phyloP scores from a whole-genome alignment of 1,140 invertebrate species.

The Drosophila yakuba region DNA sequence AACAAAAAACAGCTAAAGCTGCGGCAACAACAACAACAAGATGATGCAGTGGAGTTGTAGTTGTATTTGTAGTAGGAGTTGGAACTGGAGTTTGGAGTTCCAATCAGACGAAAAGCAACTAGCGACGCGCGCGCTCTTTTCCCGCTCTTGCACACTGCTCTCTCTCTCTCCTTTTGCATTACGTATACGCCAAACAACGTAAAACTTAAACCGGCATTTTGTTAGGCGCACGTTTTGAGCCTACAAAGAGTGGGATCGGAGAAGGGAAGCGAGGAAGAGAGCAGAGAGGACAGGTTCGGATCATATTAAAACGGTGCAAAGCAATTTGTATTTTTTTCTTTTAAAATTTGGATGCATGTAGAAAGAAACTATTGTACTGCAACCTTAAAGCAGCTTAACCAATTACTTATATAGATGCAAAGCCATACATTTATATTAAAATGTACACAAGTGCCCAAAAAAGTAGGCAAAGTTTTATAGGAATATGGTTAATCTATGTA shows the following conservation, averaged over 20 bases:
- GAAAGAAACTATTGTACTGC: too few species aligned
- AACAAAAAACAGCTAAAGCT: conserved; percentile 37
- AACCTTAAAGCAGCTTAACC: too few species aligned
- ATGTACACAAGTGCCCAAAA: too few species aligned
- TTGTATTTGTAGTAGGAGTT: conserved; percentile 17
- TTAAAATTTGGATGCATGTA: too few species aligned
- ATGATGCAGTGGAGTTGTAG: conserved; percentile 2
- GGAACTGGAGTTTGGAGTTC: conserved; percentile 16
- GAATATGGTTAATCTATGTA: background rate
- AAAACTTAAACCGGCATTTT: conserved; percentile 73
- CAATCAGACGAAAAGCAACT: conserved; percentile 49
- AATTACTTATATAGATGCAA: too few species aligned
- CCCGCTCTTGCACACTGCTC: conserved; percentile 27
- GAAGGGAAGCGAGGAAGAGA: background rate
- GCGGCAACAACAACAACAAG: conserved; percentile 6
- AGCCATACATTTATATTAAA: too few species aligned
- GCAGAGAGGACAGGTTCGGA: conserved; percentile 4
- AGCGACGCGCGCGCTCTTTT: conserved; percentile 56
- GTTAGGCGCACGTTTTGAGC: conserved; percentile 62
- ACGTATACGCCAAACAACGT: conserved; percentile 71
- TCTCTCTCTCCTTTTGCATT: conserved; percentile 44
- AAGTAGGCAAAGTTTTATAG: background rate
- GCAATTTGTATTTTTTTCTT: too few species aligned
- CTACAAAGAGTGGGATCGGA: conserved; percentile 18
- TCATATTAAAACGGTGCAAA: background rate